Evolutionary conservation across 2,113 vertebrate species (phyloP).

Genomic region (Struthio camelus): DNA sequence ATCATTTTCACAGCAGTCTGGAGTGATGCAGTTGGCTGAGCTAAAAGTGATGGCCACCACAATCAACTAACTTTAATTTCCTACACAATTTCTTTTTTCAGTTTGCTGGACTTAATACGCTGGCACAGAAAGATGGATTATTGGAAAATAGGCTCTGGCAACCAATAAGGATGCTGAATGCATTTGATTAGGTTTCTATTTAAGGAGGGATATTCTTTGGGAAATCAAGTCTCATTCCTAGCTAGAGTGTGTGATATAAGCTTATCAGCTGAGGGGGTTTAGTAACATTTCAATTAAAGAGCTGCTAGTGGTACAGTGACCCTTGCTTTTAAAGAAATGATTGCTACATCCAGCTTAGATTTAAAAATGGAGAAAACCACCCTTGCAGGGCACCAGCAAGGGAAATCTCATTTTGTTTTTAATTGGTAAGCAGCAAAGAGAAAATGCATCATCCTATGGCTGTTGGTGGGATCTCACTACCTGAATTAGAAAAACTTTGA

Average conservation of each 20-base stretch:
- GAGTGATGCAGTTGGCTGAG: not conserved
- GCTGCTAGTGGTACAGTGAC: not conserved
- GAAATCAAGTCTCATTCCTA: not conserved
- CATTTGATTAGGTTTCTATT: conserved; percentile 32
- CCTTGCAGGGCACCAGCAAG: not conserved
- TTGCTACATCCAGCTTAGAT: not conserved
- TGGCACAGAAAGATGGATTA: not conserved
- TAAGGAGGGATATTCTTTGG: not conserved
- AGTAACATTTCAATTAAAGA: not conserved
- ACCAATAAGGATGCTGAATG: not conserved
- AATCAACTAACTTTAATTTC: conserved; percentile 3
- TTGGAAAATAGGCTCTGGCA: not conserved
- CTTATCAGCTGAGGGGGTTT: not conserved
- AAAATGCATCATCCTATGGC: not conserved
- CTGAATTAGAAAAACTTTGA: not conserved
- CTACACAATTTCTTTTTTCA: not conserved
- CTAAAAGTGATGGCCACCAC: not conserved
- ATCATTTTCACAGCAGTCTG: not conserved
- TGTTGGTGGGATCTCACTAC: not conserved
- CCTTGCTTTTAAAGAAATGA: not conserved
- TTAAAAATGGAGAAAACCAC: not conserved
- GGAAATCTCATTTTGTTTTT: not conserved
- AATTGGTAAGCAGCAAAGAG: not conserved
- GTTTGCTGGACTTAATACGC: not conserved
- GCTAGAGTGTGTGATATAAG: not conserved